phyloP scores from a whole-genome alignment of 2,888 invertebrate species.

The Dryococelus australis region DNA sequence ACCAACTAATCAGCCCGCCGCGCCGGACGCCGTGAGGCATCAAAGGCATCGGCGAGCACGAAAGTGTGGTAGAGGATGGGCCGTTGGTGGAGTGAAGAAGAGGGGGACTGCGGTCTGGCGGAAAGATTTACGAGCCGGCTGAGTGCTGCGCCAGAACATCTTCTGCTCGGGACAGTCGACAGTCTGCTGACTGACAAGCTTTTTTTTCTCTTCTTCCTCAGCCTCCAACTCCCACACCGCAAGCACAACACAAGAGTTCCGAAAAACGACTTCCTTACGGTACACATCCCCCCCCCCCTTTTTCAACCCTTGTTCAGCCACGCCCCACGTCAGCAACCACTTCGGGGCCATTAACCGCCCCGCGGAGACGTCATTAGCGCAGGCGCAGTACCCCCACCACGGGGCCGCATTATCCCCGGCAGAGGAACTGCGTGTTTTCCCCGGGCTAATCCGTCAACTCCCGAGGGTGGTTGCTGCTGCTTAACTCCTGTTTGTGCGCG shows the following conservation, averaged over 20 bases:
- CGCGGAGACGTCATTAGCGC: too few species aligned
- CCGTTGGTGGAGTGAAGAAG: too few species aligned
- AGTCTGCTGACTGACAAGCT: slow-evolving; percentile 11
- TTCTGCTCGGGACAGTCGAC: not conserved
- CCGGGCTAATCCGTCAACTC: too few species aligned
- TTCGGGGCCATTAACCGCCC: not conserved
- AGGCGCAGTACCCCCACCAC: too few species aligned
- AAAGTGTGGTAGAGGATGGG: too few species aligned
- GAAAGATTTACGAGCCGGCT: not conserved
- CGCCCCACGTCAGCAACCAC: not conserved
- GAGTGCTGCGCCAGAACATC: not conserved
- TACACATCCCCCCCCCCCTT: not conserved
- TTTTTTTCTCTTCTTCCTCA: not conserved
- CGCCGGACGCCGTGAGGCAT: not conserved
- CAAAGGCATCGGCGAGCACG: not conserved
- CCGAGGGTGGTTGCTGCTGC: too few species aligned
- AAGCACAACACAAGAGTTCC: not conserved
- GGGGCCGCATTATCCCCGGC: too few species aligned
- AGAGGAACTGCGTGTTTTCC: too few species aligned
- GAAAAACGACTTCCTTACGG: not conserved
- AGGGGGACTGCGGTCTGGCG: not conserved
- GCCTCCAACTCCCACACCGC: too few species aligned
- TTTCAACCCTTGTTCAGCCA: not conserved
- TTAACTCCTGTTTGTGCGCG: too few species aligned
- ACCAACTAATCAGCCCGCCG: not conserved